Conservation (phyloP, 1,140 invertebrate species). For the Episyrphus balteatus region DNA sequence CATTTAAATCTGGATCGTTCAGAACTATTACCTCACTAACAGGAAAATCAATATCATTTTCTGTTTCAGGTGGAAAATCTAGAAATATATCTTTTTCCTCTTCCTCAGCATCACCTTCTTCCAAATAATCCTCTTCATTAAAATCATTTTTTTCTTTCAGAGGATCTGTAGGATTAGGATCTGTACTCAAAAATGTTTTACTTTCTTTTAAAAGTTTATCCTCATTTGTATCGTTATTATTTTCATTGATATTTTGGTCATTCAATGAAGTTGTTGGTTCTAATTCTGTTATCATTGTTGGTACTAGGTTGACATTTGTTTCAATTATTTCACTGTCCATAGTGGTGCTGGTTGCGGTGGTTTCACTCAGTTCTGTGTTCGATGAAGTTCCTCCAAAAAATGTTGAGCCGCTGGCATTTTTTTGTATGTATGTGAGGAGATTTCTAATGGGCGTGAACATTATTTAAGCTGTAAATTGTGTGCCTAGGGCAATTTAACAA, state of each 20-base stretch:
- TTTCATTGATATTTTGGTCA: background rate
- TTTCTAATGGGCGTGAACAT: constrained; percentile 36
- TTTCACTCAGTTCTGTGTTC: constrained; percentile 6
- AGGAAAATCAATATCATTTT: constrained; percentile 12
- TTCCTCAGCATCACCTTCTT: background rate
- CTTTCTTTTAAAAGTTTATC: background rate
- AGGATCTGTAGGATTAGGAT: background rate
- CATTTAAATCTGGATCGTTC: constrained; percentile 21
- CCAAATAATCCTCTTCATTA: background rate
- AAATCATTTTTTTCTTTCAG: background rate
- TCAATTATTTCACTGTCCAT: background rate
- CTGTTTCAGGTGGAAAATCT: constrained; percentile 6
- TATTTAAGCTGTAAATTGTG: background rate
- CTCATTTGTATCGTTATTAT: background rate
- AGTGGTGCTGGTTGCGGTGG: background rate
- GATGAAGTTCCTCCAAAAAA: constrained; percentile 21
- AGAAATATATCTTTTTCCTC: constrained; percentile 3
- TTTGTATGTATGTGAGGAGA: constrained; percentile 35
- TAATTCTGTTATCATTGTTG: background rate
- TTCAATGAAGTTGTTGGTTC: constrained; percentile 6
- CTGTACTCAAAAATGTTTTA: background rate
- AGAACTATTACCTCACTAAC: constrained; percentile 30
- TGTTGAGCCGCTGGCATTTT: constrained; percentile 30
- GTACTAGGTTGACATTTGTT: constrained; percentile 2
- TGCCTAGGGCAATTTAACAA: no score